These are phyloP conservation scores for Pantherophis alleghaniensis DNA, from an alignment of 2,797 vertebrate genomes.

Conservation along the genomic window DNA sequence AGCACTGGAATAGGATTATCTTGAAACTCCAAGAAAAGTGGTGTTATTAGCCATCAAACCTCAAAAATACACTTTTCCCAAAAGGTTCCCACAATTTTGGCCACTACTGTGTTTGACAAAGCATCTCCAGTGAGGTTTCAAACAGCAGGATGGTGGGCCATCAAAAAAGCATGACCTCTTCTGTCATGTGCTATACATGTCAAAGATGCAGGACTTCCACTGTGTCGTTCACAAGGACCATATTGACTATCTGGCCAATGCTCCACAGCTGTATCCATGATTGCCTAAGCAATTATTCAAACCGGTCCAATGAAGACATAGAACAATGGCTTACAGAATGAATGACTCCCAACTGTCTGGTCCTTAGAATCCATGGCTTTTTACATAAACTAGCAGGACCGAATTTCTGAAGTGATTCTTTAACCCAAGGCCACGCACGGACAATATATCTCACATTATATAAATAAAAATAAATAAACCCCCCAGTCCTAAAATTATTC, in stretches of 20 bases:
- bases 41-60: too few species aligned
- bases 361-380: slow-evolving; percentile 67
- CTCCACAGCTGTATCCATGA: neutral
- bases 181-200: neutral
- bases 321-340: slow-evolving; percentile 91
- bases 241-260: neutral
- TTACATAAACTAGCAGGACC: slow-evolving; percentile 67
- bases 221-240: neutral
- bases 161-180: neutral
- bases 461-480: slow-evolving; percentile 56
- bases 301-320: slow-evolving; percentile 90
- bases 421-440: slow-evolving; percentile 55
- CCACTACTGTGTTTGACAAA: slow-evolving; percentile 47
- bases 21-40: too few species aligned
- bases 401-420: slow-evolving; percentile 65
- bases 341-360: slow-evolving; percentile 82
- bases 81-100: too few species aligned
- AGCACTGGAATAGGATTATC: too few species aligned
- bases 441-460: slow-evolving; percentile 39
- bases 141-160: neutral
- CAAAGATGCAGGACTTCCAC: neutral
- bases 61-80: too few species aligned
- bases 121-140: neutral
- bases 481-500: slow-evolving; percentile 43
- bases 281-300: slow-evolving; percentile 76